Evolutionary conservation across 2,888 invertebrate species (phyloP).

Genomic region (Tridacna gigas): DNA sequence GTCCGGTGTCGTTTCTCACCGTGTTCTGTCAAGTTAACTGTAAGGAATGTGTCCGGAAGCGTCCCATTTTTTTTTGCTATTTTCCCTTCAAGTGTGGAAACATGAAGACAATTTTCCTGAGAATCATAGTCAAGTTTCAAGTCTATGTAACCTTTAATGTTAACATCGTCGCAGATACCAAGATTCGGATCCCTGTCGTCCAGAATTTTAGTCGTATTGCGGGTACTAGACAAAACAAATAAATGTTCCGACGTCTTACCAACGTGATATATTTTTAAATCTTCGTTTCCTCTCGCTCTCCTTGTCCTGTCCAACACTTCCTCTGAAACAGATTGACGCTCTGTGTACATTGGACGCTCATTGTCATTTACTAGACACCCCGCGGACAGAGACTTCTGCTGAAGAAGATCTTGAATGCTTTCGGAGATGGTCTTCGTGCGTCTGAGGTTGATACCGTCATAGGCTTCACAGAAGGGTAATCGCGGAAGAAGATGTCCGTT

Average conservation of each 20-base stretch:
- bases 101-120: background rate
- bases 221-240: conserved; percentile 6
- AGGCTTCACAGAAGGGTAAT: conserved; percentile 40
- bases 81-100: background rate
- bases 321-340: background rate
- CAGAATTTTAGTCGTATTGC: background rate
- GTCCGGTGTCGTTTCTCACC: conserved; percentile 22
- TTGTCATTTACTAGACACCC: background rate
- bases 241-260: background rate
- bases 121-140: background rate
- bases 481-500: background rate
- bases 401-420: conserved; percentile 14
- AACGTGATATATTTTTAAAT: background rate
- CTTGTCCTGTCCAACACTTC: background rate
- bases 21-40: background rate
- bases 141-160: conserved; percentile 10
- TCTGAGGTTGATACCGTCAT: conserved; percentile 31
- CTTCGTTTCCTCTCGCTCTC: background rate
- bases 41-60: background rate
- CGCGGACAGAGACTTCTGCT: background rate
- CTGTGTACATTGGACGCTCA: background rate
- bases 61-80: background rate
- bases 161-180: background rate
- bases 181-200: background rate
- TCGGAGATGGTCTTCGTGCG: conserved; percentile 34